phyloP scores from a whole-genome alignment of 2,888 invertebrate species.

The Erebia epiphron region DNA sequence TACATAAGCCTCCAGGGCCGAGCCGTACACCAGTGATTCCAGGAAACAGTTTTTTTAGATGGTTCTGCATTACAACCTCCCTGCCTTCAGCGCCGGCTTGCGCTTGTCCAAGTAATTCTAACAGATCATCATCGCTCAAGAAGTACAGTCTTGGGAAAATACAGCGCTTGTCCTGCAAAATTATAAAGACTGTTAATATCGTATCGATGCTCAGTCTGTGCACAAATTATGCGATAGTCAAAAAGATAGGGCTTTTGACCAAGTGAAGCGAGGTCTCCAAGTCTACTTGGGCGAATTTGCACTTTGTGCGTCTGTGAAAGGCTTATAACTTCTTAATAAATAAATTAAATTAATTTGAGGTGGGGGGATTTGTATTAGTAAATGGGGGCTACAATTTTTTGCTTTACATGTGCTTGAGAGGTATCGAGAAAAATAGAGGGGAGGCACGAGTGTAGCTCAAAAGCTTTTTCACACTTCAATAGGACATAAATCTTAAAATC shows the following conservation, averaged over 20 bases:
- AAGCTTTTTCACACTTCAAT: too few relatives aligned
- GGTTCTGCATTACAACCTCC: slow-evolving; percentile 94
- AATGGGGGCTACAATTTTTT: too few relatives aligned
- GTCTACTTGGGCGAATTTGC: too few relatives aligned
- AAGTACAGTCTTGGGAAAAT: slow-evolving; percentile 98
- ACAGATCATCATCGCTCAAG: slow-evolving; percentile 97
- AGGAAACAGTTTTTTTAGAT: slow-evolving; percentile 97
- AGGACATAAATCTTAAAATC: too few relatives aligned
- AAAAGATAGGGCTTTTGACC: neutral
- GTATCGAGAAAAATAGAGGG: too few relatives aligned
- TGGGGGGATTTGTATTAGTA: too few relatives aligned
- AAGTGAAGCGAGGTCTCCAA: too few relatives aligned
- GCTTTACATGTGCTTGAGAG: too few relatives aligned
- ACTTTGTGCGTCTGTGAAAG: too few relatives aligned
- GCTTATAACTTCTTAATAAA: too few relatives aligned
- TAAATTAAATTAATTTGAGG: too few relatives aligned
- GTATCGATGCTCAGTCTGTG: neutral
- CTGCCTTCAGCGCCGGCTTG: slow-evolving; percentile 85
- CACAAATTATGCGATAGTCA: neutral
- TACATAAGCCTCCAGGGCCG: slow-evolving; percentile 74
- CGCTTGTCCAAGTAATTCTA: slow-evolving; percentile 97
- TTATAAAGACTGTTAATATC: neutral
- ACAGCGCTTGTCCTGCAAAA: slow-evolving; percentile 92
- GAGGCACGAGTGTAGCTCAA: too few relatives aligned
- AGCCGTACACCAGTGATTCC: slow-evolving; percentile 92